Evolutionary conservation across 2,888 invertebrate genomes (phyloP), one percentile per base, ranked within the genome.

Genomic region (Saturnia japonica): DNA sequence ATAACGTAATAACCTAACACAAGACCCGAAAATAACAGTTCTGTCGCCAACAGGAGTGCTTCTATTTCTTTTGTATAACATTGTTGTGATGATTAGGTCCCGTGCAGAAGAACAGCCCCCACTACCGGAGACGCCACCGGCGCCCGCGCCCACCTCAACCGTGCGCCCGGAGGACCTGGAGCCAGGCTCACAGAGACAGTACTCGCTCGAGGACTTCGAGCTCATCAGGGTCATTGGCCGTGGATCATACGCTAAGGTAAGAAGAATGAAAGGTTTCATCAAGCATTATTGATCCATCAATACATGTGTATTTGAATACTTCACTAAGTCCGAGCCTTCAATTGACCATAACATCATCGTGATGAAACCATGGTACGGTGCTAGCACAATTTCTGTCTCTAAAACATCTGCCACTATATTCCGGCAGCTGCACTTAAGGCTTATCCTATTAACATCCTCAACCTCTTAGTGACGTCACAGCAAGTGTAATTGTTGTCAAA

Each of bases 171-270:
- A 96, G 72, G 95, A 95, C 77, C 87, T 96, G 80, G 97, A 97
- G 86, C 96, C 96, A 54, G 97, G 97, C 80, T 96, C 97, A 69
- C 97, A 97, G 92, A 95, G 98, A 67, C 98, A 98, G 93, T 99
- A 97, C 94, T 98, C 97, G 70, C 94, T 99, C 76, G 97, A 97
- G 74, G 99, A 99, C 95, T 99, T 99, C 91, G 98, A 99, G 88
- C 95, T 99, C 87, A 97, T 99, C 88, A 96, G 99, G 80, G 99
- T 99, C 72, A 99, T 99, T 88, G 99, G 99, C 54, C 96, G 99
- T 73, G 99, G 99, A 72, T 99, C 99, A 72, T 99, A 99, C 90
- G 99, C 99, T 75, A 99, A 99, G 95, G 93, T 93, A 73, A 60
- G 14, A 14, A 28, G 14, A 12, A n/a, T n/a, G n/a, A n/a, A n/a